Evolutionary conservation across 2,797 vertebrate genomes (phyloP), one percentile per base, ranked within the genome.

Genomic region (Aselliscus stoliczkanus): DNA sequence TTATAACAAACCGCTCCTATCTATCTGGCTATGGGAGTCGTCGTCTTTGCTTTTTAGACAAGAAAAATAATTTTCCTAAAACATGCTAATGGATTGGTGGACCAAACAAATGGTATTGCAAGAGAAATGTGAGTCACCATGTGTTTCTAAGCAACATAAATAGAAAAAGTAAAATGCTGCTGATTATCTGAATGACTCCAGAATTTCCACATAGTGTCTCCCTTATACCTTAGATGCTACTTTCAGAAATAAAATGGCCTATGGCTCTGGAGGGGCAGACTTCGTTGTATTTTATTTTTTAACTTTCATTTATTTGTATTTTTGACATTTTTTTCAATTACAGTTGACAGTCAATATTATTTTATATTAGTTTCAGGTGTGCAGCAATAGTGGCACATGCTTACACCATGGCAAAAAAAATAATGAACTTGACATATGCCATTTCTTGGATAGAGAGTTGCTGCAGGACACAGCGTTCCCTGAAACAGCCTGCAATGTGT

Each of bases 131-230:
- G 47, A 88, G 54, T 79, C 54, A 64, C 54, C 34, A 1, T 60
- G 37, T 95, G 70, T 73, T 83, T 87, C 34, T 54, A 86, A 88
- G 69, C 72, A 73, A 94, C 58, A 73, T 34, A 85, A 88, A 72
- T 7, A 29, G 50, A 69, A 70, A 80, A 62, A 29, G 21, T 29
- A 85, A 52, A 82, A 12, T 82, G 39, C 50, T 67, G 8, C n/a
- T 67, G 58, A 37, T 81, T 62, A 86, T 47, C 58, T 89, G 72
- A 94, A 39, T 11, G 75, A 88, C 14, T 54, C 29, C 25, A 87
- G 92, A 87, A 85, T 34, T 79, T 44, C 93, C 58, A 75, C 69
- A 76, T 4, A 14, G 5, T 77, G 44, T 60, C 47, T 31, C 23
- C 31, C 56, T 94, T 92, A 47, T 72, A 82, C 70, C 39, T 88